phyloP scores from a whole-genome alignment of 2,113 vertebrate genomes.

The Mormoops blainvillei region DNA sequence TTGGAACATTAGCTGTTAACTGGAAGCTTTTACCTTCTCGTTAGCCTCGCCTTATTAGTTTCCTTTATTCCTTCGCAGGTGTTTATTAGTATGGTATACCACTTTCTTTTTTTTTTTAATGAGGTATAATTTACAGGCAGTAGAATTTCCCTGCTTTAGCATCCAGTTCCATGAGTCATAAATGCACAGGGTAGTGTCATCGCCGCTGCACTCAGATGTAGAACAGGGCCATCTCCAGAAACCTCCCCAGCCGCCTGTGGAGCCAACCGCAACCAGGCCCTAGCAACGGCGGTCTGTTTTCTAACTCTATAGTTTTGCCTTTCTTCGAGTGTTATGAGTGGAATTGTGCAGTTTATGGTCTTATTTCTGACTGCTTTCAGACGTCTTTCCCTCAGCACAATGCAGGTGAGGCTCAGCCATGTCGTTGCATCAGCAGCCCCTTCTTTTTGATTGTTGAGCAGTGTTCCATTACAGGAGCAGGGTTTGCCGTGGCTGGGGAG shows the following conservation, averaged over 20 bases:
- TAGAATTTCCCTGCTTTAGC: background rate
- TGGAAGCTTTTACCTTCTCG: background rate
- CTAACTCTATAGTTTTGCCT: background rate
- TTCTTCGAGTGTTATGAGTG: background rate
- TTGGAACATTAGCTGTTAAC: conserved; percentile 7
- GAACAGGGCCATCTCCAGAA: background rate
- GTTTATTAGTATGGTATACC: background rate
- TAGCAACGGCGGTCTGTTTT: background rate
- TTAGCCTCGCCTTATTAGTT: background rate
- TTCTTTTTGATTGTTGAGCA: background rate
- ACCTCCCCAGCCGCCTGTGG: background rate
- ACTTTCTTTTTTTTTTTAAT: background rate
- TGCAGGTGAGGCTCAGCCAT: background rate
- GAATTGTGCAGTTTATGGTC: background rate
- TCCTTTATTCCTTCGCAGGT: background rate
- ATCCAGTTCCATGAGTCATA: background rate
- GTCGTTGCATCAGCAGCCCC: background rate
- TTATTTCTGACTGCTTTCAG: background rate
- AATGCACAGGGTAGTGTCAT: background rate
- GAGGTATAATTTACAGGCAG: background rate
- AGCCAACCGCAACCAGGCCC: background rate
- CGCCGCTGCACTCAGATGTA: rapidly evolving
- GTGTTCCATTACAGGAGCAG: background rate
- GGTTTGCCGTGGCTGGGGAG: background rate
- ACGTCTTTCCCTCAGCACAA: background rate